Evolutionary conservation across 1,140 invertebrate genomes (phyloP).

Genomic region (Brachionus angularis): DNA sequence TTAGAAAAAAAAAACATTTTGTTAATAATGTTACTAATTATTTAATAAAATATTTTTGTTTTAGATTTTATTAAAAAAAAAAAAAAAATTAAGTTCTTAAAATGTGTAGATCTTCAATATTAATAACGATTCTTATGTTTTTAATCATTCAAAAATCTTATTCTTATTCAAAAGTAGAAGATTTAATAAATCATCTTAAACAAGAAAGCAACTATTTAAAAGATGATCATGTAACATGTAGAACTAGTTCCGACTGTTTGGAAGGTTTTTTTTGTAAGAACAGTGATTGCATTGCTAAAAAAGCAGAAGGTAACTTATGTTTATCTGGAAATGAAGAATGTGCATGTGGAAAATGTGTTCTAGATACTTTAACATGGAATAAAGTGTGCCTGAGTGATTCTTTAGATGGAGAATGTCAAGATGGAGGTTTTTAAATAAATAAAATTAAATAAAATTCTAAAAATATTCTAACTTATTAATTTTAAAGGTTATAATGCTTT

Average conservation of each 20-base stretch:
- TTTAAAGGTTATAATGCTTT: neutral
- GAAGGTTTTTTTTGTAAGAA: slow-evolving; percentile 34
- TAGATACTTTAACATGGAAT: slow-evolving; percentile 9
- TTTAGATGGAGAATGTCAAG: slow-evolving; percentile 1
- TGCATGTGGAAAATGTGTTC: slow-evolving; percentile 19
- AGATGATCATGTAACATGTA: neutral
- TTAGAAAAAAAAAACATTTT: no score
- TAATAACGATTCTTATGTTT: no score
- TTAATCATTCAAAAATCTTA: no score
- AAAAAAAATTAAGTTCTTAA: no score
- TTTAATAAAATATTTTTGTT: no score
- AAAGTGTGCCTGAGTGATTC: slow-evolving; percentile 14
- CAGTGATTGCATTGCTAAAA: slow-evolving; percentile 23
- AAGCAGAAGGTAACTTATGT: slow-evolving; percentile 20
- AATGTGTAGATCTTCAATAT: no score
- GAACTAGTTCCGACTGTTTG: neutral
- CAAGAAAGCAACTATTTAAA: no score
- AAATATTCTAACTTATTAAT: neutral
- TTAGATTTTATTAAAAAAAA: no score
- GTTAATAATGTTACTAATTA: no score
- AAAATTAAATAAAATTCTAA: neutral
- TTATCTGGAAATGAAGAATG: slow-evolving; percentile 28
- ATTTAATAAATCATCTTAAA: no score
- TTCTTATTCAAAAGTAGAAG: no score
- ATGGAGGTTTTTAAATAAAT: neutral